Percentiles rank a stretch among this genome's conserved stretches.
Evolutionary conservation across 1,140 invertebrate genomes (phyloP).

Genomic region (Zaprionus vittiger): DNA sequence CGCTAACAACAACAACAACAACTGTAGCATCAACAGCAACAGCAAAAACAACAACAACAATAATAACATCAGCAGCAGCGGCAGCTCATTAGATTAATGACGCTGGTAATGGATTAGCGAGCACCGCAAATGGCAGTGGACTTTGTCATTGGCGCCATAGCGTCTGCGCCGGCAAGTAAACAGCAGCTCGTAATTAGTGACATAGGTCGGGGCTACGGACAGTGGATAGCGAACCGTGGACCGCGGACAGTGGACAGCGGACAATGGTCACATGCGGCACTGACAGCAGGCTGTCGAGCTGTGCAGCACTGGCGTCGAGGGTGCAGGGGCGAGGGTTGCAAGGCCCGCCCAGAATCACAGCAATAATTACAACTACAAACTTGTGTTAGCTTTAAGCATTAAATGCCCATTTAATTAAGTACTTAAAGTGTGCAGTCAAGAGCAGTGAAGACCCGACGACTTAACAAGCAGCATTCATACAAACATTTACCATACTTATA

Average conservation of each 20-base stretch:
- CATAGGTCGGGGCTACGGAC: conserved; percentile 54
- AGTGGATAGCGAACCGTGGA: neutral
- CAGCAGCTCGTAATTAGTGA: conserved; percentile 71
- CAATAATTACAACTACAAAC: conserved; percentile 34
- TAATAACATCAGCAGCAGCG: conserved; percentile 25
- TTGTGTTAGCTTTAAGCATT: conserved; percentile 34
- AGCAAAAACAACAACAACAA: conserved; percentile 21
- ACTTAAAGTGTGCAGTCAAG: conserved; percentile 46
- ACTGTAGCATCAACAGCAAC: conserved; percentile 11
- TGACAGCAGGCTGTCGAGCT: conserved; percentile 6
- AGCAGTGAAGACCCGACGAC: neutral
- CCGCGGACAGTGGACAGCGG: neutral
- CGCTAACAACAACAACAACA: conserved; percentile 16
- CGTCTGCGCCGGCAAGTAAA: conserved; percentile 66
- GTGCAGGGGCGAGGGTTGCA: no score
- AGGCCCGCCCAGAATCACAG: neutral
- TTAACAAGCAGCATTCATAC: neutral
- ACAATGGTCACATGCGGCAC: conserved; percentile 5
- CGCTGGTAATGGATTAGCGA: conserved; percentile 79
- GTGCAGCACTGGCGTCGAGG: no score
- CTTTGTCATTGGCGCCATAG: conserved; percentile 64
- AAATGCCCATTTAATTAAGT: conserved; percentile 54
- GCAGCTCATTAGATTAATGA: conserved; percentile 81
- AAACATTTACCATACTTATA: neutral
- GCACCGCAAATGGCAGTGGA: conserved; percentile 58